Percentiles rank a stretch among this genome's conserved stretches.
These are phyloP conservation scores for Choristoneura rosaceana DNA, from an alignment of 2,888 invertebrate genomes.

Conservation along the genomic window DNA sequence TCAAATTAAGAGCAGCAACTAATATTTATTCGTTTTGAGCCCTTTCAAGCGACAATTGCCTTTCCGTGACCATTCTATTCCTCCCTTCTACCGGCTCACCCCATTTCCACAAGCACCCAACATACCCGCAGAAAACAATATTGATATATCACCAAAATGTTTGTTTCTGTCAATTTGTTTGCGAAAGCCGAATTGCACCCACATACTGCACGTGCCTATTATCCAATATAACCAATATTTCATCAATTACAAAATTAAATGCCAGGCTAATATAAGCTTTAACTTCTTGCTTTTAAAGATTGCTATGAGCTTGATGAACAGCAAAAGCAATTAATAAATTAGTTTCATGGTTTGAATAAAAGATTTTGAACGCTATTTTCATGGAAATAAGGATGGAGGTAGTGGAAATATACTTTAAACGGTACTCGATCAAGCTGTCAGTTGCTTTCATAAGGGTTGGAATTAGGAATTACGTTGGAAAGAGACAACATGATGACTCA, in stretches of 20 bases:
- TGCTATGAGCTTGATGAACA: neutral
- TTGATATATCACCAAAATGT: slow-evolving; percentile 20
- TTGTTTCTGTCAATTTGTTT: slow-evolving; percentile 26
- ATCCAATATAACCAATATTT: neutral
- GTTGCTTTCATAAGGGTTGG: slow-evolving; percentile 15
- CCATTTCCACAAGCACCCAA: neutral
- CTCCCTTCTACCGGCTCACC: neutral
- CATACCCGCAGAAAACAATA: slow-evolving; percentile 27
- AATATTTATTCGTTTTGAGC: too few species aligned
- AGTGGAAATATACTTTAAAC: neutral
- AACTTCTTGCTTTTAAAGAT: neutral
- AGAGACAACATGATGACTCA: neutral
- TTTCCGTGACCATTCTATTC: neutral
- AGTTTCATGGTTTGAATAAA: neutral
- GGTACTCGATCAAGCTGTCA: slow-evolving; percentile 19
- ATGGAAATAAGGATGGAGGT: neutral
- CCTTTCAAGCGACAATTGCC: neutral
- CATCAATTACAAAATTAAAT: neutral
- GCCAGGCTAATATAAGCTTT: neutral
- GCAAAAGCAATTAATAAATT: neutral
- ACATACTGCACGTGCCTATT: slow-evolving; percentile 30
- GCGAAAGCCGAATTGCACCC: slow-evolving; percentile 33
- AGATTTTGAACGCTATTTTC: slow-evolving; percentile 11
- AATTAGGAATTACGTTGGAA: neutral
- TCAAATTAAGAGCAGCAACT: too few species aligned